Percentiles rank a stretch among this genome's conserved stretches.
Conservation (phyloP, 2,888 invertebrate genomes). For the Parthenolecanium corni region DNA sequence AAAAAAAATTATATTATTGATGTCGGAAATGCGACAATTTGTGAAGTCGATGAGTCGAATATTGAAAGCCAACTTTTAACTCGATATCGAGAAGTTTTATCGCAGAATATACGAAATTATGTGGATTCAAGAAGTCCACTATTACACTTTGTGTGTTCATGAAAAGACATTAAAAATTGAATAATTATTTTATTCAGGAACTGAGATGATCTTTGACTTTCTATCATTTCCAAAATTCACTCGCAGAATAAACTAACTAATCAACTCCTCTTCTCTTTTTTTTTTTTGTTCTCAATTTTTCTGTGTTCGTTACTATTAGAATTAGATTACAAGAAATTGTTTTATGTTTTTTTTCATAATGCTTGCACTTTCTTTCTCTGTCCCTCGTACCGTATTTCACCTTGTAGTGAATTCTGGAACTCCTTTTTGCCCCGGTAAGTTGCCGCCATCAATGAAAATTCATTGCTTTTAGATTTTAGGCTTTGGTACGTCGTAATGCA, state of each 20-base stretch:
- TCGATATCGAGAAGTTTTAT: no score
- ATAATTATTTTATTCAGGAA: no score
- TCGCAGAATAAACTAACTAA: no score
- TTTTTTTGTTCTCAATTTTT: conserved; percentile 3
- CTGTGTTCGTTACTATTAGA: conserved; percentile 30
- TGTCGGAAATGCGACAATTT: background rate
- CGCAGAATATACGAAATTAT: background rate
- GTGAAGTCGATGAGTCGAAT: background rate
- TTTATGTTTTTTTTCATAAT: conserved; percentile 34
- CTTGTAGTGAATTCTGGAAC: conserved; percentile 92
- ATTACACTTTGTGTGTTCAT: no score
- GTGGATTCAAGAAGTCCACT: background rate
- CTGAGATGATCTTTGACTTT: no score
- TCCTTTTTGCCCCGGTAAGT: conserved; percentile 98
- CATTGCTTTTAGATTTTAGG: conserved; percentile 31
- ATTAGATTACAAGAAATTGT: conserved; percentile 34
- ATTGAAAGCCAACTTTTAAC: no score
- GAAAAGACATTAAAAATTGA: no score
- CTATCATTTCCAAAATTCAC: no score
- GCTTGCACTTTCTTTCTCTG: conserved; percentile 32
- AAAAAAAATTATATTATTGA: background rate
- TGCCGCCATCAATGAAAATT: conserved; percentile 36
- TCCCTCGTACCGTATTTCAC: conserved; percentile 29
- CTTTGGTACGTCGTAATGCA: no score
- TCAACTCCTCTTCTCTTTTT: no score